Evolutionary conservation across 2,797 vertebrate genomes (phyloP), one percentile per base, ranked within the genome.

Genomic region (Rhynchotus rufescens): DNA sequence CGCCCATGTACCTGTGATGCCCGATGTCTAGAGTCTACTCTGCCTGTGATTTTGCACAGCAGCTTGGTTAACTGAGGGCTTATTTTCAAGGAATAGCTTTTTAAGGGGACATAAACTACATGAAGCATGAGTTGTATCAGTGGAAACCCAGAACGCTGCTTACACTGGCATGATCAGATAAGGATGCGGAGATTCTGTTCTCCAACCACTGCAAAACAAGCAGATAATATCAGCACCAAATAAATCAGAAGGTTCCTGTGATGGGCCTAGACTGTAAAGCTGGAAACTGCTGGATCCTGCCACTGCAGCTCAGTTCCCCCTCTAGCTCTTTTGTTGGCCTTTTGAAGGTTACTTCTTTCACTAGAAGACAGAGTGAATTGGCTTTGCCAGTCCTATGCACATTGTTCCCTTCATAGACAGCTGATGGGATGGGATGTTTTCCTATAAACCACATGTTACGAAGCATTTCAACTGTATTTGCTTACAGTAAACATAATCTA

Each of bases 381-480:
- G 45, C 52, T 94, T 88, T 62, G 45, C 44, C 67, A 16, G 83
- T 76, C 32, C 36, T 10, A 16, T 90, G 45, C 25, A 21, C 8
- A 17, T 6, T n/a, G 9, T 78, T 90, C 77, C 57, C 42, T 66
- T 90, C n/a, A 28, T 30, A 84, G 51, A 54, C 14, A 88, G 79
- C 36, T 78, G 38, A 84, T 28, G 15, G 73, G 10, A 68, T 75
- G n/a, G 23, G 12, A 51, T 77, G 15, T 87, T 83, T 75, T 69
- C 60, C 71, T 77, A 65, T 57, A 16, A 88, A 19, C 42, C 69
- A 80, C 59, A 9, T 4, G 1, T 59, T 60, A 65, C 2, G 5
- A 87, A 60, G 61, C 86, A 78, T 76, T 71, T 90, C 21, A 83
- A 72, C 30, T 80, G 72, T 74, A 73, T 86, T 90, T 77, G 38